These are phyloP conservation scores for Lithobates pipiens DNA, from an alignment of 2,797 vertebrate genomes.

Conservation along the genomic window DNA sequence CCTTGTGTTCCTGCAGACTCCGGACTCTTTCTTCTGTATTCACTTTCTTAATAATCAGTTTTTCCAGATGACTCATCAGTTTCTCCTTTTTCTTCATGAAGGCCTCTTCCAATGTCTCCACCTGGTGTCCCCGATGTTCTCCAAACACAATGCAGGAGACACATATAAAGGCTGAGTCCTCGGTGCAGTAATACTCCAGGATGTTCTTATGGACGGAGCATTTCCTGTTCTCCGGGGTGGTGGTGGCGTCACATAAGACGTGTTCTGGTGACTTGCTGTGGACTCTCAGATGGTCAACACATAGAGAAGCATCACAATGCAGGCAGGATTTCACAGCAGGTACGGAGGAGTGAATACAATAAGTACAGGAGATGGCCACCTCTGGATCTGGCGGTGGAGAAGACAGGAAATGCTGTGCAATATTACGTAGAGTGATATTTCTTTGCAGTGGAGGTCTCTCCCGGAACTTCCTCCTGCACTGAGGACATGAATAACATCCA, in stretches of 20 bases:
- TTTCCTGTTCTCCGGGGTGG: conserved; percentile 37
- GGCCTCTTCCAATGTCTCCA: conserved; percentile 64
- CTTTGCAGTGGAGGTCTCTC: conserved; percentile 66
- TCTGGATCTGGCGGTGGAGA: neutral
- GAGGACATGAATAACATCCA: conserved; percentile 69
- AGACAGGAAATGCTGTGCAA: conserved; percentile 71
- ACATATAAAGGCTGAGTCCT: conserved; percentile 73
- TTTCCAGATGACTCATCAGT: conserved; percentile 56
- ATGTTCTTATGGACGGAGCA: conserved; percentile 68
- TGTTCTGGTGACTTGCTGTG: conserved; percentile 72
- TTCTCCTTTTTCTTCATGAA: conserved; percentile 73
- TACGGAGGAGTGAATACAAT: conserved; percentile 60
- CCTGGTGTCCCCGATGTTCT: conserved; percentile 71
- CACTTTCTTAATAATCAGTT: conserved; percentile 56
- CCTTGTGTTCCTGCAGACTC: neutral
- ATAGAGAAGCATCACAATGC: conserved; percentile 74
- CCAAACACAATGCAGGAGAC: conserved; percentile 70
- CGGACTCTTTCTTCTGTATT: neutral
- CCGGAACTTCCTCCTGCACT: conserved; percentile 72
- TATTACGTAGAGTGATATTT: conserved; percentile 77
- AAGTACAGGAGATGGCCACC: conserved; percentile 66
- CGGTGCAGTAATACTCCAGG: conserved; percentile 75
- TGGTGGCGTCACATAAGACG: conserved; percentile 64
- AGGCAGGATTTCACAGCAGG: conserved; percentile 74
- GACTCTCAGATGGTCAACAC: conserved; percentile 71